A percentile compares a stretch with the other conserved stretches of the same genome.
These are phyloP conservation scores for Atta colombica DNA, from an alignment of 1,140 invertebrate genomes.

Conservation along the genomic window DNA sequence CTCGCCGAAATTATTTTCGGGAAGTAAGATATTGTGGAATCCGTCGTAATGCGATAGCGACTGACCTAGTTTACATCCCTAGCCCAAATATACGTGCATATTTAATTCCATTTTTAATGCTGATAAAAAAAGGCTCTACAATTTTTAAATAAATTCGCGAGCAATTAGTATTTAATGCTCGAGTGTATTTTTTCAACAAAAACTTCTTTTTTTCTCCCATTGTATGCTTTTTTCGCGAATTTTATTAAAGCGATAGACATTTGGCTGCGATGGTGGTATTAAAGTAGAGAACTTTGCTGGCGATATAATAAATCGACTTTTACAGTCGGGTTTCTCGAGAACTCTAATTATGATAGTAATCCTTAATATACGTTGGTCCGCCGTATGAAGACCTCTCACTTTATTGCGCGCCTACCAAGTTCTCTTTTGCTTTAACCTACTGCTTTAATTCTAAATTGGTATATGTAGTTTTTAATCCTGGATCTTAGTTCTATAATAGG, in stretches of 20 bases:
- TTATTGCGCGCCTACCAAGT: not conserved
- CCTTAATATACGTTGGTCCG: slow-evolving; percentile 57
- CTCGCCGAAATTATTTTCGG: slow-evolving; percentile 29
- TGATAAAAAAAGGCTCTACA: not conserved
- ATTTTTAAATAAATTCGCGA: not conserved
- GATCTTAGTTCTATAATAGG: not conserved
- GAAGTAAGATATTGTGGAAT: slow-evolving; percentile 6
- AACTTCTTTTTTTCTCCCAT: not conserved
- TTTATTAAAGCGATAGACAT: slow-evolving; percentile 43
- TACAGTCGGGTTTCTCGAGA: slow-evolving; percentile 44
- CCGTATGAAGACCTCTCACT: slow-evolving; percentile 31
- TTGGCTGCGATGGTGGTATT: slow-evolving; percentile 28
- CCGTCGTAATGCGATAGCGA: not conserved
- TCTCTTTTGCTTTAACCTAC: not conserved
- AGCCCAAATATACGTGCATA: not conserved
- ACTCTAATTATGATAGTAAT: slow-evolving; percentile 68
- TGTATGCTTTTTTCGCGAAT: not conserved
- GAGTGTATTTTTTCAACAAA: not conserved
- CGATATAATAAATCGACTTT: slow-evolving; percentile 62
- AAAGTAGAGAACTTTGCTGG: slow-evolving; percentile 43
- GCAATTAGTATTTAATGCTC: not conserved
- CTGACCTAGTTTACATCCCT: slow-evolving; percentile 27
- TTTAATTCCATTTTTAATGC: slow-evolving; percentile 8
- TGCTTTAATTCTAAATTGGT: slow-evolving; percentile 12
- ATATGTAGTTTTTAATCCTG: not conserved